Base-by-base conservation (phyloP, 1,140 invertebrate species). In the Drosophila nasuta region DNA sequence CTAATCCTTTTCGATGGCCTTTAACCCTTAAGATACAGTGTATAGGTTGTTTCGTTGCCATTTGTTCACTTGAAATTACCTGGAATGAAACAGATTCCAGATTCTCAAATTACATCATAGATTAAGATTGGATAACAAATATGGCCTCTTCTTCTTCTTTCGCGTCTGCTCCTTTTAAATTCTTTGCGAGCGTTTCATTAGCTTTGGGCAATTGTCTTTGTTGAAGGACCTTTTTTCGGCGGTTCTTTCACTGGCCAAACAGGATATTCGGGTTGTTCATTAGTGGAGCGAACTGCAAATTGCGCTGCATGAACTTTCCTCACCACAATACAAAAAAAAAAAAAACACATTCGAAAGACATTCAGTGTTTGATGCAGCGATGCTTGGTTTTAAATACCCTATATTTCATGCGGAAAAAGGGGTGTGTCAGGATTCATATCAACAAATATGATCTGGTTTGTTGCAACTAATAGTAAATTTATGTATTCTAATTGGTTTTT, bases 251-350 rank as follows among this genome's bases (percentile, higher is more conserved):
- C 63, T 11, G 17, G 54, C 4, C 60, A 66, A 85, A 86, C 82
- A 87, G 82, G 82, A 86, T 79, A 72, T 86, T 75, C 79, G 75
- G 45, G 82, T 75, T 81, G 80, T 65, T 75, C 59, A 75, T 78
- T 78, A 75, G 72, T 20, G 56, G 7, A 28, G 56, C 41, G 56
- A n/a, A 25, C 46, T 64, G 59, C 71, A 70, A 77, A 77, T 77
- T 54, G 62, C 75, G 56, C 67, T 68, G 56, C 48, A 49, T 83
- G 81, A 82, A 79, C 80, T 69, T 66, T 7, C 46, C 35, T 58
- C n/a, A 48, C 62, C 63, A 69, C 52, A 70, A 25, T 25, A 25
- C 20, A 25, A 25, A 3, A 25, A 3, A 25, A 3, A 25, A 3
- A 13, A 59, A 58, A 38, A 56, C 70, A 45, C 56, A 70, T 28